phyloP scores from a whole-genome alignment of 1,140 invertebrate species.

The Drosophila setifemur region DNA sequence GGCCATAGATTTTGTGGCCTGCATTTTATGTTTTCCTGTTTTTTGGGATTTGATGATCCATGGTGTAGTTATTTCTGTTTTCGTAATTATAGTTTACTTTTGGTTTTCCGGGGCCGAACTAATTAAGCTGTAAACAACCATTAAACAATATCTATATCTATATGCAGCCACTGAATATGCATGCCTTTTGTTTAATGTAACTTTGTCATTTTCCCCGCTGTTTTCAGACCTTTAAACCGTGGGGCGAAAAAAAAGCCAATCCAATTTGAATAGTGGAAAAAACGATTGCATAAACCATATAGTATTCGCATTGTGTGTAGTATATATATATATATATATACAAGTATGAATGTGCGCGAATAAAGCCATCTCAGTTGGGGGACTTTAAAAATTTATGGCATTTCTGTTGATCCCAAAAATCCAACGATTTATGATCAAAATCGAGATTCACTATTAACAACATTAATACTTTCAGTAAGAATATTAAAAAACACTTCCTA shows the following conservation, averaged over 20 bases:
- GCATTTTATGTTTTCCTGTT: background rate
- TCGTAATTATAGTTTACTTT: slow-evolving; percentile 3
- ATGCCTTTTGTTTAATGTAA: slow-evolving; percentile 26
- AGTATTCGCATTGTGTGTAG: slow-evolving; percentile 16
- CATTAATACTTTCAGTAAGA: background rate
- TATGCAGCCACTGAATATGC: slow-evolving; percentile 25
- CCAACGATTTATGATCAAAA: slow-evolving; percentile 4
- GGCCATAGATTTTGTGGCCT: no score
- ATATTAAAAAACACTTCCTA: background rate
- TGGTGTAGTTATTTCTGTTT: background rate
- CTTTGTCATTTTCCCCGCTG: background rate
- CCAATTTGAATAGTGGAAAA: slow-evolving; percentile 15
- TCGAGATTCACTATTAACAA: slow-evolving; percentile 7
- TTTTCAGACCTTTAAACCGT: slow-evolving; percentile 12
- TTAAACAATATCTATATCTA: slow-evolving; percentile 29
- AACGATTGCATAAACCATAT: slow-evolving; percentile 28
- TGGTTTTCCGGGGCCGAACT: background rate
- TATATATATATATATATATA: background rate
- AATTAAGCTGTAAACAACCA: slow-evolving; percentile 43
- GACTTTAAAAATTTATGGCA: slow-evolving; percentile 54
- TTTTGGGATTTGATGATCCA: no score
- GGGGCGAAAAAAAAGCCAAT: slow-evolving; percentile 1
- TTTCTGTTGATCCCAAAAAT: slow-evolving; percentile 1
- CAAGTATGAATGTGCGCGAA: no score
- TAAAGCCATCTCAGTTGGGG: background rate